phyloP scores from a whole-genome alignment of 2,797 vertebrate genomes.

The Premnoplex brunnescens region DNA sequence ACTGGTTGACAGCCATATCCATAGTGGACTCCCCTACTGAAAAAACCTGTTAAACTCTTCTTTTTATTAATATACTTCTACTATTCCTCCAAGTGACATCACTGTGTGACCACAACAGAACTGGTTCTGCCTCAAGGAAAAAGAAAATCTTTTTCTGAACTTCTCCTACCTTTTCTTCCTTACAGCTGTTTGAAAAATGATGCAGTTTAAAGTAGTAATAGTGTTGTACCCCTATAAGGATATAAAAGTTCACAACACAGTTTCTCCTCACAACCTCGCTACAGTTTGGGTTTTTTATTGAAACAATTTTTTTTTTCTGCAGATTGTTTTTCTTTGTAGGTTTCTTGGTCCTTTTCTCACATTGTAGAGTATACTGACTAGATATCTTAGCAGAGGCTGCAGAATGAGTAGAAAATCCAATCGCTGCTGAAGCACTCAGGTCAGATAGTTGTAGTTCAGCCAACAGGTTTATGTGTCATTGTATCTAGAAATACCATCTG shows the following conservation, averaged over 20 bases:
- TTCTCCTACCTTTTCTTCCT: not conserved
- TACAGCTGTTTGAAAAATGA: slow-evolving; percentile 7
- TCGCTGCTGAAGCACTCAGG: not conserved
- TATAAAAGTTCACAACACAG: slow-evolving; percentile 9
- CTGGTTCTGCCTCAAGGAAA: not conserved
- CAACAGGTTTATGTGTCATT: not conserved
- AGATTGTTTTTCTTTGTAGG: not conserved
- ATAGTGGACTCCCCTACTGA: not conserved
- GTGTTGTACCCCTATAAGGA: not conserved
- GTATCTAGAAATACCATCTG: not conserved
- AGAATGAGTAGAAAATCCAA: not conserved
- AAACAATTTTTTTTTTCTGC: not conserved
- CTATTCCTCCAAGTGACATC: not conserved
- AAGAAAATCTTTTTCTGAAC: not conserved
- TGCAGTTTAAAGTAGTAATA: slow-evolving; percentile 12
- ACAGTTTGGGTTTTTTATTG: not conserved
- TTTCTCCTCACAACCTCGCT: not conserved
- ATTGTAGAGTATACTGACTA: not conserved
- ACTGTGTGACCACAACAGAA: not conserved
- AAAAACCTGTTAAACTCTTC: not conserved
- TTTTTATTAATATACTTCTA: not conserved
- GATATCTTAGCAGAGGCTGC: not conserved
- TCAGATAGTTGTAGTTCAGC: accelerated
- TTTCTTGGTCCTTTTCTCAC: not conserved
- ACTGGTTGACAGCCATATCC: not conserved